phyloP scores from a whole-genome alignment of 2,113 vertebrate species.

The Cyphomyrus plagiostoma region DNA sequence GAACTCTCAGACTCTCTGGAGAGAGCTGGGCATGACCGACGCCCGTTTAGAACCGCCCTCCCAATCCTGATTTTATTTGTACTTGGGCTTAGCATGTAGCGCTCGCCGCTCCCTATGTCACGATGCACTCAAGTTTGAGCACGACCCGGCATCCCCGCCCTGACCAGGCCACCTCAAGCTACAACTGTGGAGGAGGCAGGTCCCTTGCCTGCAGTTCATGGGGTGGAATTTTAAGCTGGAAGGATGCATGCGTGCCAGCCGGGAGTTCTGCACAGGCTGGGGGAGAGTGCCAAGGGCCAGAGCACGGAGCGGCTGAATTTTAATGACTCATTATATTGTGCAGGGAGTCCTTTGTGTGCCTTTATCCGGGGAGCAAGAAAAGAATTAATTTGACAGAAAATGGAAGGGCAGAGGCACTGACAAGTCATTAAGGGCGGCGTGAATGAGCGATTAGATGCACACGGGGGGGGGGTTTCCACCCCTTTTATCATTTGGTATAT shows the following conservation, averaged over 20 bases:
- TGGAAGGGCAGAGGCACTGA: constrained; percentile 89
- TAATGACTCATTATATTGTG: constrained; percentile 91
- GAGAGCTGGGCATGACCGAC: neutral
- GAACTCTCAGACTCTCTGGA: neutral
- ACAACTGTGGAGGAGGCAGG: constrained; percentile 1
- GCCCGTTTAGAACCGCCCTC: neutral
- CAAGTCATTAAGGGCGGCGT: constrained; percentile 84
- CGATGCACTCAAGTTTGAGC: neutral
- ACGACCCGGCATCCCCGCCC: neutral
- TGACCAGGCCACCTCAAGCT: neutral
- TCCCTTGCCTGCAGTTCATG: constrained; percentile 40
- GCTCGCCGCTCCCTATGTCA: neutral
- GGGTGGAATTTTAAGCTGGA: constrained; percentile 66
- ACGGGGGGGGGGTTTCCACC: constrained; percentile 63
- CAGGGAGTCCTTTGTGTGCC: constrained; percentile 80
- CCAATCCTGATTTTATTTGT: neutral
- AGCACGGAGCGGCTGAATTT: constrained; percentile 79
- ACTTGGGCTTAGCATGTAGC: neutral
- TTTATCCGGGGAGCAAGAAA: constrained; percentile 95
- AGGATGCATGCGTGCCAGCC: constrained; percentile 58
- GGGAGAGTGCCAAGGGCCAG: constrained; percentile 68
- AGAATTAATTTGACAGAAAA: constrained; percentile 99
- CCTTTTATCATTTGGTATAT: constrained; percentile 44
- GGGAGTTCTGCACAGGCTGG: constrained; percentile 62
- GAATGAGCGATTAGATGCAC: constrained; percentile 81